Evolutionary conservation across 2,797 vertebrate genomes (phyloP).

Genomic region (Erpetoichthys calabaricus): DNA sequence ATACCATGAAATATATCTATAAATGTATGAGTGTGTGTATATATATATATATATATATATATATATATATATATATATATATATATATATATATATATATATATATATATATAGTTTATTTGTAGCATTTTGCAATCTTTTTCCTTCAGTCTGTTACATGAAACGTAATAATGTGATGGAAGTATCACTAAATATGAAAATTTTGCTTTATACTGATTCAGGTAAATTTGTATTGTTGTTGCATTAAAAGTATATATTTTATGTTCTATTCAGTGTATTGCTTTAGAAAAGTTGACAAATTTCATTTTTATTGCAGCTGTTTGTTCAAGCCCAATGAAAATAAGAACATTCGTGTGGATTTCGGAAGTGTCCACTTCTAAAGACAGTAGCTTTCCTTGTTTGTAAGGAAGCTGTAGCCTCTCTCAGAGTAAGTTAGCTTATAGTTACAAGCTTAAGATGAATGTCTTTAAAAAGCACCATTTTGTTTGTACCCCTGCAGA

Average conservation of each 20-base stretch:
- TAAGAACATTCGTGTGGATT: no score
- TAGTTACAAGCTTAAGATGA: no score
- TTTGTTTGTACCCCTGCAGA: no score
- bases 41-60: neutral
- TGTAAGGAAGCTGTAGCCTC: no score
- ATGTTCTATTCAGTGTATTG: slow-evolving; percentile 11
- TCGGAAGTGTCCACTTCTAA: no score
- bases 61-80: slow-evolving; percentile 2
- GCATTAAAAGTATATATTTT: slow-evolving; percentile 55
- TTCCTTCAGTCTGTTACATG: slow-evolving; percentile 32
- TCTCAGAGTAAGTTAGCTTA: no score
- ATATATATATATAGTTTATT: slow-evolving; percentile 7
- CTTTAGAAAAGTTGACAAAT: slow-evolving; percentile 5
- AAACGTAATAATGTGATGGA: slow-evolving; percentile 23
- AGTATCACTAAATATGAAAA: slow-evolving; percentile 27
- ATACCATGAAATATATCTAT: no score
- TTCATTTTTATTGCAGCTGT: no score
- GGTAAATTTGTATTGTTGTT: slow-evolving; percentile 35
- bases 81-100: neutral
- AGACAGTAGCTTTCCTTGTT: no score
- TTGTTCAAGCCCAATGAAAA: no score
- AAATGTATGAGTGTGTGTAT: no score
- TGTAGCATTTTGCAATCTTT: slow-evolving; percentile 13
- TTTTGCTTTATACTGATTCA: slow-evolving; percentile 46
- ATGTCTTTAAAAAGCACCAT: no score